These are phyloP conservation scores for Sceliomorpha sp. DNA, from an alignment of 2,888 invertebrate species.

Conservation along the genomic window DNA sequence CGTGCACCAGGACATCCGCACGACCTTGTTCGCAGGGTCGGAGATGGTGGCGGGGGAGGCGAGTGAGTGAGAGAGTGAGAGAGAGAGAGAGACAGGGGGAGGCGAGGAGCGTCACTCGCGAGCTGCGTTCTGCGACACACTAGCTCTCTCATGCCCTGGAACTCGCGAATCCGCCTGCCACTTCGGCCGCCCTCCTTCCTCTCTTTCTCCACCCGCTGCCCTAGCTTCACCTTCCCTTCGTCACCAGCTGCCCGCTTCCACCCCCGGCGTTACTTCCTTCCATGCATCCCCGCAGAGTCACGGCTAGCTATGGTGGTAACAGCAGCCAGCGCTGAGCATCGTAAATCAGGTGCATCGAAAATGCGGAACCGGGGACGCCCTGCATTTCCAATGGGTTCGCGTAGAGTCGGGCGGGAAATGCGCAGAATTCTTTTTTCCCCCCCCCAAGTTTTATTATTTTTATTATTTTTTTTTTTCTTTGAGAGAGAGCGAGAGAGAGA, in stretches of 20 bases:
- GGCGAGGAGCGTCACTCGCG: slow-evolving; percentile 69
- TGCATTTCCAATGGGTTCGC: no score
- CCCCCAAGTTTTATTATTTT: no score
- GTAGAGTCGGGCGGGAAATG: no score
- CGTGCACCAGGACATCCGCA: slow-evolving; percentile 12
- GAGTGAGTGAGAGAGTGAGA: no score
- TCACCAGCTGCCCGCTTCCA: slow-evolving; percentile 60
- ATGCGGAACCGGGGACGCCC: no score
- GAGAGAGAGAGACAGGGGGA: no score
- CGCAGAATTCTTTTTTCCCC: no score
- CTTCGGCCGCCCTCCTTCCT: slow-evolving; percentile 33
- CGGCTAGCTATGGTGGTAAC: neutral
- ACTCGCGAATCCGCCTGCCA: slow-evolving; percentile 62
- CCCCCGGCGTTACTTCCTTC: slow-evolving; percentile 44
- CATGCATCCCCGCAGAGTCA: slow-evolving; percentile 29
- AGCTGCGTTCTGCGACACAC: slow-evolving; percentile 77
- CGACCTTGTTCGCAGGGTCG: slow-evolving; percentile 17
- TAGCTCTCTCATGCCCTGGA: slow-evolving; percentile 72
- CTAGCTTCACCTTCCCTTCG: slow-evolving; percentile 25
- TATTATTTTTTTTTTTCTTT: no score
- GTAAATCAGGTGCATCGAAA: neutral
- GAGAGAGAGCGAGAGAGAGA: no score
- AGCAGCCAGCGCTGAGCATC: neutral
- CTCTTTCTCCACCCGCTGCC: slow-evolving; percentile 54
- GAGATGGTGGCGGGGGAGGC: no score